Evolutionary conservation across 2,797 vertebrate species (phyloP).

Genomic region (Amphiprion clarkii): DNA sequence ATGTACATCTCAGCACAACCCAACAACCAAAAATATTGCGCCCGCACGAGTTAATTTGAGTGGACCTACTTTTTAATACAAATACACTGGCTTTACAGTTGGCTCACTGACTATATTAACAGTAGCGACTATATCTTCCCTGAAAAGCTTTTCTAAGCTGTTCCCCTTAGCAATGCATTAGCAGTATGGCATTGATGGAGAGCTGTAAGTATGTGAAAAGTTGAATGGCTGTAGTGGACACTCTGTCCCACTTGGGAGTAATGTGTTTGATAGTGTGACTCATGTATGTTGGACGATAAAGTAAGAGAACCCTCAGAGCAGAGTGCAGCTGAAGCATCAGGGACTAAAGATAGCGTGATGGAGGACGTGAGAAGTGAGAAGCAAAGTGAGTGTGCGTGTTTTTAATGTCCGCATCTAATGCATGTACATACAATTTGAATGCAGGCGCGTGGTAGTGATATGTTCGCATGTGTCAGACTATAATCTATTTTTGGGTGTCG

Average conservation of each 20-base stretch:
- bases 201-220: constrained; percentile 41
- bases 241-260: constrained; percentile 40
- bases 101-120: neutral
- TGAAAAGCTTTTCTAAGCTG: constrained; percentile 5
- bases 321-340: constrained; percentile 40
- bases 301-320: constrained; percentile 31
- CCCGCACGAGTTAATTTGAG: too few relatives aligned
- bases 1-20: too few relatives aligned
- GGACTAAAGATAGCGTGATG: constrained; percentile 53
- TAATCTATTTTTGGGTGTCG: constrained; percentile 68
- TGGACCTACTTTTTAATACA: neutral
- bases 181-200: constrained; percentile 7
- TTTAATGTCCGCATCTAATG: constrained; percentile 14
- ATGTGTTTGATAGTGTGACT: constrained; percentile 52
- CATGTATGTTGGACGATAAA: constrained; percentile 26
- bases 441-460: constrained; percentile 32
- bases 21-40: too few relatives aligned
- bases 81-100: too few relatives aligned
- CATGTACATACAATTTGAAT: constrained; percentile 17
- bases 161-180: constrained; percentile 32
- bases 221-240: constrained; percentile 20
- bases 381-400: constrained; percentile 32
- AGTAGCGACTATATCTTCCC: neutral
- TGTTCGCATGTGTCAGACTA: constrained; percentile 70
- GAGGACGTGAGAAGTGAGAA: constrained; percentile 53